Percentiles rank a stretch among this genome's conserved stretches.
phyloP scores from a whole-genome alignment of 1,140 invertebrate genomes.

The Nautilus pompilius region DNA sequence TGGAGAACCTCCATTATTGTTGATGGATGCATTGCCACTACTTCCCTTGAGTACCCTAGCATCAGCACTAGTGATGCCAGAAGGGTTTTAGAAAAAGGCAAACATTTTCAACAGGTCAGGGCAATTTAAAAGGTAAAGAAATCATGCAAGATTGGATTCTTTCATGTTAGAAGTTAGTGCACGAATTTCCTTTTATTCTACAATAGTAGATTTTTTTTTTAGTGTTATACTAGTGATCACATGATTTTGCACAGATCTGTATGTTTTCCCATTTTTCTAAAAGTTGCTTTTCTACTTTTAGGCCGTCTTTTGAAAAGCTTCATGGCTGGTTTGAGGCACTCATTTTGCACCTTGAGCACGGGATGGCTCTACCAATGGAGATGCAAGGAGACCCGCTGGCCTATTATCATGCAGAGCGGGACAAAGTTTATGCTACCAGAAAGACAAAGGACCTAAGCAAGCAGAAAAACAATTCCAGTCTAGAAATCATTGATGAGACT shows the following conservation, averaged over 20 bases:
- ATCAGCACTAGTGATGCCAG: no score
- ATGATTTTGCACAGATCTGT: background rate
- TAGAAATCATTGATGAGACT: background rate
- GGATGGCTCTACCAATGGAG: slow-evolving; percentile 26
- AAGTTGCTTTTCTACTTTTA: slow-evolving; percentile 18
- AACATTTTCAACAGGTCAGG: background rate
- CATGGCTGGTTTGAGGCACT: slow-evolving; percentile 36
- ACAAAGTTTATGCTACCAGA: background rate
- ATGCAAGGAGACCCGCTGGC: slow-evolving; percentile 37
- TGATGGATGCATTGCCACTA: no score
- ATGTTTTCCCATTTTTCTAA: background rate
- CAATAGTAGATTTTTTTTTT: background rate
- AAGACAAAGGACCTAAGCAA: background rate
- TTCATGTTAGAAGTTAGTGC: background rate
- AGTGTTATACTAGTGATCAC: background rate
- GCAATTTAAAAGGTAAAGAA: background rate
- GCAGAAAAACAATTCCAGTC: background rate
- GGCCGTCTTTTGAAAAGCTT: slow-evolving; percentile 41
- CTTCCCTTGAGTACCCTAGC: background rate
- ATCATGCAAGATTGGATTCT: background rate
- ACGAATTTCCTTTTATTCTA: background rate
- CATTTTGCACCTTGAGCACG: slow-evolving; percentile 37
- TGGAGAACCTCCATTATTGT: background rate
- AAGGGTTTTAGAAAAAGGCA: background rate
- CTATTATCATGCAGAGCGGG: slow-evolving; percentile 26